Conservation (phyloP, 1,140 invertebrate species). For the Nymphalis io region DNA sequence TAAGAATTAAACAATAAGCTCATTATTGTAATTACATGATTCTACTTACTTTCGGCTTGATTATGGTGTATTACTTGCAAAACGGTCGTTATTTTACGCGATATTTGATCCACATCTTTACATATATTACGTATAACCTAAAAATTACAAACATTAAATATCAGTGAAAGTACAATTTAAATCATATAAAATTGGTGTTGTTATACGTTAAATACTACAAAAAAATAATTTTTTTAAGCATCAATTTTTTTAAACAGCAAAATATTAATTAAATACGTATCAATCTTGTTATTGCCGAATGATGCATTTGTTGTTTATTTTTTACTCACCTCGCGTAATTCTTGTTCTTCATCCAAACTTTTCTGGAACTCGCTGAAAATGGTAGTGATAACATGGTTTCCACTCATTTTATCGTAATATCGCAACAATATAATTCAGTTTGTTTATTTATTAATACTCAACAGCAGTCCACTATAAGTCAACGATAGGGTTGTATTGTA, state of each 20-base stretch:
- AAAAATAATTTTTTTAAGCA: background rate
- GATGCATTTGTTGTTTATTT: background rate
- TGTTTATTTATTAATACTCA: slow-evolving; percentile 16
- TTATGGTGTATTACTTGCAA: slow-evolving; percentile 71
- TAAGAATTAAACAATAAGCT: no score
- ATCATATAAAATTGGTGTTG: background rate
- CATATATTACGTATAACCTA: slow-evolving; percentile 68
- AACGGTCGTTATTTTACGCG: slow-evolving; percentile 59
- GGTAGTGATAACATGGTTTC: slow-evolving; percentile 53
- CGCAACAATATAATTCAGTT: slow-evolving; percentile 2
- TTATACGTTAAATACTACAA: background rate
- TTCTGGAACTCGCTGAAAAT: slow-evolving; percentile 71
- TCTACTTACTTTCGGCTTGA: slow-evolving; percentile 61
- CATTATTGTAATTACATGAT: background rate
- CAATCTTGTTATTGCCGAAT: no score
- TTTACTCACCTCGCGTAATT: slow-evolving; percentile 62
- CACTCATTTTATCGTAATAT: slow-evolving; percentile 49
- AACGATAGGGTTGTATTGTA: no score
- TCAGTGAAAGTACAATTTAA: background rate
- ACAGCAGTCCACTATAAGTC: no score
- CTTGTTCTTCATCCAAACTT: slow-evolving; percentile 62
- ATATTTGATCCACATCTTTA: slow-evolving; percentile 66
- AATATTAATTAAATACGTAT: no score
- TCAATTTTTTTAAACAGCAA: no score
- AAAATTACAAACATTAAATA: slow-evolving; percentile 16